phyloP scores from a whole-genome alignment of 2,113 vertebrate species.

The Rhabdornis inornatus region DNA sequence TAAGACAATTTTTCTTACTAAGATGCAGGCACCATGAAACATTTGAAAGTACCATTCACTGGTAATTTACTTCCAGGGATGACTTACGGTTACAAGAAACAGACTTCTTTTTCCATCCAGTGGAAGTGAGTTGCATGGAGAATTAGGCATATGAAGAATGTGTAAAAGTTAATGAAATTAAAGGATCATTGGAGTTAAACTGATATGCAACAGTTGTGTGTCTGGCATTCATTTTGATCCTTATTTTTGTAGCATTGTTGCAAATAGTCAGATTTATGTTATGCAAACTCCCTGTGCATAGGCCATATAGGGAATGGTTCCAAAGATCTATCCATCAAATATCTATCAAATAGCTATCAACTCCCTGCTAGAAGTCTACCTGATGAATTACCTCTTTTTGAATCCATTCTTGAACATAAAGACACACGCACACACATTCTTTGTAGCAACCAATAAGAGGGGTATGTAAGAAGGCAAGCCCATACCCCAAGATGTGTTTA shows the following conservation, averaged over 20 bases:
- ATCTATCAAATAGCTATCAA: too few relatives aligned
- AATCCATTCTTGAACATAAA: not conserved
- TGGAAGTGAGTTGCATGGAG: not conserved
- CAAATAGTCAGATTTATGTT: not conserved
- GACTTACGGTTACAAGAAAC: not conserved
- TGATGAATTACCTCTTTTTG: not conserved
- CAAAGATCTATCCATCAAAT: not conserved
- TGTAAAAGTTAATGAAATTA: not conserved
- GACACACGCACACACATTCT: not conserved
- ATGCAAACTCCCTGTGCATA: not conserved
- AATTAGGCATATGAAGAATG: not conserved
- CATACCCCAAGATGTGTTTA: not conserved
- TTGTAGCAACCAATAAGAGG: not conserved
- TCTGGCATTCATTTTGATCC: not conserved
- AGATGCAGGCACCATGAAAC: not conserved
- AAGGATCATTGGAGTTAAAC: not conserved
- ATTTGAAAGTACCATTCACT: not conserved
- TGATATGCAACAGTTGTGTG: rapidly evolving
- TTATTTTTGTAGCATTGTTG: not conserved
- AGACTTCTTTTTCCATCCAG: not conserved
- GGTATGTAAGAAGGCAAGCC: not conserved
- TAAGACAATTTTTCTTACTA: slow-evolving; percentile 30
- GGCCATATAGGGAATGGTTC: not conserved
- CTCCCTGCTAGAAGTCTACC: not conserved
- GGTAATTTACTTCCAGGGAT: not conserved